Base-by-base conservation (phyloP, 2,888 invertebrate genomes). In the Orgyia antiqua region DNA sequence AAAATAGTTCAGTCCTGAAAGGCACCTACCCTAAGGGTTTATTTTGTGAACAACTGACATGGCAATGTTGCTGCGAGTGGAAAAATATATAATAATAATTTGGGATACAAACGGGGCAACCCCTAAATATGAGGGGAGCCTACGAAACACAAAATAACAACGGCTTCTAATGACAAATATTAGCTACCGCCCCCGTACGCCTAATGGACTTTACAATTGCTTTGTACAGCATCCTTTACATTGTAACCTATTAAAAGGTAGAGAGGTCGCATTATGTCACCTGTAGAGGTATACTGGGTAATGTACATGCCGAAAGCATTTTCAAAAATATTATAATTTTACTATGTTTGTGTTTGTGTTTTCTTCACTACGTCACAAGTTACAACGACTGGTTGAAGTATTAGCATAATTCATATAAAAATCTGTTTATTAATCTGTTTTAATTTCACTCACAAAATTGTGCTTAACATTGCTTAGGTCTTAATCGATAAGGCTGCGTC, bases 131-230 rank as follows among this genome's bases (percentile, higher is more conserved):
- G 51, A 51, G 64, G 64, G 57, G 55, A 63, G 61, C 57, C 51
- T 52, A 6, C n/a, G 13, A 23, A 13, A 62, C 65, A 67, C 45
- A 50, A 68, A 68, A 60, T 42, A 65, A 61, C 67, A 72, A 73
- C 77, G 76, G 70, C 73, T 62, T 56, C 60, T 82, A 80, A 82
- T 77, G 79, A 75, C 77, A 72, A 76, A 75, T 82, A 80, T 80
- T 76, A 78, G 69, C 61, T 55, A 42, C 45, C 51, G 69, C 68
- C 73, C 69, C 64, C 59, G 49, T 58, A 39, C 60, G 63, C 65
- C 67, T 77, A 82, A 82, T 82, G 78, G 79, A 72, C 69, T 74
- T 72, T 56, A 73, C 74, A 75, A 79, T 76, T 77, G 77, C 69
- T 71, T 66, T 58, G 55, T 56, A 58, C 51, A 46, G 33, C 55